phyloP scores from a whole-genome alignment of 2,113 vertebrate species.

The Alethe diademata region DNA sequence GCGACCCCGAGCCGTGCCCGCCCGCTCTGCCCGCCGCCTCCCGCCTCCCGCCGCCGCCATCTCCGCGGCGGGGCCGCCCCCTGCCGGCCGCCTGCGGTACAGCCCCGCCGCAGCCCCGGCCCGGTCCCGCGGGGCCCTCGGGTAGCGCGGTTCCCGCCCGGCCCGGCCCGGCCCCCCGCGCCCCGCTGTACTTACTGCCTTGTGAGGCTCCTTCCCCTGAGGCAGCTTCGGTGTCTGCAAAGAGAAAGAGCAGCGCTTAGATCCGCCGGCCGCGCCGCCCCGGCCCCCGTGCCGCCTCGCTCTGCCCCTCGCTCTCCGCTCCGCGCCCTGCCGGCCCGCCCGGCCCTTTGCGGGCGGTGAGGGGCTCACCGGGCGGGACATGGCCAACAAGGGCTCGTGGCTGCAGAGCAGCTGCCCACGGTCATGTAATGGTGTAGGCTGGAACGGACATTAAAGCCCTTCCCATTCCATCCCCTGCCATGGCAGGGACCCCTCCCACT shows the following conservation, averaged over 20 bases:
- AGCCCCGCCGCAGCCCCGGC: not conserved
- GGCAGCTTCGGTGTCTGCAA: slow-evolving; percentile 81
- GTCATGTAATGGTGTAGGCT: not conserved
- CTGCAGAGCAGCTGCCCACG: not conserved
- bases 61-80: not conserved
- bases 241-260: slow-evolving; percentile 52
- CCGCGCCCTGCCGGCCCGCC: not conserved
- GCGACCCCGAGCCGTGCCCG: too few species aligned
- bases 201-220: slow-evolving; percentile 82
- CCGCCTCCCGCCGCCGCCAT: not conserved
- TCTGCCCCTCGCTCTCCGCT: not conserved
- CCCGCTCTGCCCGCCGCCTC: too few species aligned
- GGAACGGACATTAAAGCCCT: too few species aligned
- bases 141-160: too few species aligned
- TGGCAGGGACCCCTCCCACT: not conserved
- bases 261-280: not conserved
- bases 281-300: not conserved
- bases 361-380: not conserved
- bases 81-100: not conserved
- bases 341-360: not conserved
- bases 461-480: not conserved
- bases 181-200: slow-evolving; percentile 75
- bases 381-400: too few species aligned
- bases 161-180: not conserved
- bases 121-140: too few species aligned